Conservation (phyloP, 92 coral and sea anemone species). For the Porites lobata region DNA sequence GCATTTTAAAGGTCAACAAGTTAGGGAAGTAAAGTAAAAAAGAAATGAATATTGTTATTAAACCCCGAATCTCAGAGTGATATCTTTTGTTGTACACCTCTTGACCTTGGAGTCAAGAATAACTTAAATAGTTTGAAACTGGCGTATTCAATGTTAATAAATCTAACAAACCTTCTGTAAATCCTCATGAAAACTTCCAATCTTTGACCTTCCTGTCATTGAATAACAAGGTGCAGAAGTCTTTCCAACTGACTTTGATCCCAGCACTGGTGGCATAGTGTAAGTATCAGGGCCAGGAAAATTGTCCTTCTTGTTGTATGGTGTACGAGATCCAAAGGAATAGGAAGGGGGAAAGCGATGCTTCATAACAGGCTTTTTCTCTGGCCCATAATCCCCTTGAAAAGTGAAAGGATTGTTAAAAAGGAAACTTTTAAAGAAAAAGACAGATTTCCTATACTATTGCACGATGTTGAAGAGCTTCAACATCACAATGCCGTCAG, state of each 20-base stretch:
- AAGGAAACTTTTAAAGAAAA: no score
- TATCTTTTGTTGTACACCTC: no score
- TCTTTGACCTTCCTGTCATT: constrained; percentile 93
- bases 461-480: no score
- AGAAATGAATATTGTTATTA: no score
- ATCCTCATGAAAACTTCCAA: constrained; percentile 98
- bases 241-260: constrained; percentile 94
- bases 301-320: constrained; percentile 72
- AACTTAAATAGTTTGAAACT: no score
- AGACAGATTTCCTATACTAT: no score
- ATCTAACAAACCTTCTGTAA: constrained; percentile 79
- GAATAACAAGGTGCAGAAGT: constrained; percentile 85
- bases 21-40: no score
- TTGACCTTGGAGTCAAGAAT: no score
- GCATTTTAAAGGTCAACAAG: no score
- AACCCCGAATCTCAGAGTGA: no score
- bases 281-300: constrained; percentile 94
- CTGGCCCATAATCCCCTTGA: constrained; percentile 93
- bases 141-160: not conserved
- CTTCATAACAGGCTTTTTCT: constrained; percentile 75
- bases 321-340: constrained; percentile 97
- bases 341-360: constrained; percentile 84
- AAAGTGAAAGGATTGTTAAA: not conserved
- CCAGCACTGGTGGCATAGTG: constrained; percentile 77
- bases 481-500: no score